Evolutionary conservation across 53 echinoderm and acorn worm genomes (phyloP).

Genomic region (Echinometra lucunter): DNA sequence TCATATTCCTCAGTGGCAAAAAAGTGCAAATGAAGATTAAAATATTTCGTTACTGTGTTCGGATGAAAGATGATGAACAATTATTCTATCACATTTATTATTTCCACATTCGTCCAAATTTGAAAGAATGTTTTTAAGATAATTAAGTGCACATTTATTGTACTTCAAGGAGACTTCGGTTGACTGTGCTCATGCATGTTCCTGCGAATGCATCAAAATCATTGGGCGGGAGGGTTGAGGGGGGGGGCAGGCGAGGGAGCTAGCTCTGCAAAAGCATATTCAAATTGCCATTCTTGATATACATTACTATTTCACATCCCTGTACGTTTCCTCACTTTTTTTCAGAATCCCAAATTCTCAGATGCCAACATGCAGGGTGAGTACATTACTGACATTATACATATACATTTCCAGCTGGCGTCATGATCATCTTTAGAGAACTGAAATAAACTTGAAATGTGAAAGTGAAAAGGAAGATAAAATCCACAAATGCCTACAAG

Average conservation of each 20-base stretch:
- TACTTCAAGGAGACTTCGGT: background rate
- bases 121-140: background rate
- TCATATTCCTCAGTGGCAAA: too few species aligned
- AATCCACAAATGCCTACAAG: background rate
- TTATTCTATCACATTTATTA: background rate
- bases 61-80: too few species aligned
- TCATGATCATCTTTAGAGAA: background rate
- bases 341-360: slow-evolving; percentile 70
- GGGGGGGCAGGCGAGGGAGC: background rate
- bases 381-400: background rate
- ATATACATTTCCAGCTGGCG: background rate
- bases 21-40: too few species aligned
- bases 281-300: too few species aligned
- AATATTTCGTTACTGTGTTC: too few species aligned
- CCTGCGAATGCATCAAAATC: background rate
- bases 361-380: slow-evolving; percentile 64
- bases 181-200: background rate
- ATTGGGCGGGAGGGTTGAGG: background rate
- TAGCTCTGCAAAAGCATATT: background rate
- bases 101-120: background rate
- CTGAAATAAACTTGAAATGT: background rate
- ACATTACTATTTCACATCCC: too few species aligned
- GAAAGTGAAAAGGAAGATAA: too few species aligned
- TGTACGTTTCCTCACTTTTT: background rate
- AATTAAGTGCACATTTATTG: background rate